These are phyloP conservation scores for Neuroterus valhalla DNA, from an alignment of 1,140 invertebrate species.

Conservation along the genomic window DNA sequence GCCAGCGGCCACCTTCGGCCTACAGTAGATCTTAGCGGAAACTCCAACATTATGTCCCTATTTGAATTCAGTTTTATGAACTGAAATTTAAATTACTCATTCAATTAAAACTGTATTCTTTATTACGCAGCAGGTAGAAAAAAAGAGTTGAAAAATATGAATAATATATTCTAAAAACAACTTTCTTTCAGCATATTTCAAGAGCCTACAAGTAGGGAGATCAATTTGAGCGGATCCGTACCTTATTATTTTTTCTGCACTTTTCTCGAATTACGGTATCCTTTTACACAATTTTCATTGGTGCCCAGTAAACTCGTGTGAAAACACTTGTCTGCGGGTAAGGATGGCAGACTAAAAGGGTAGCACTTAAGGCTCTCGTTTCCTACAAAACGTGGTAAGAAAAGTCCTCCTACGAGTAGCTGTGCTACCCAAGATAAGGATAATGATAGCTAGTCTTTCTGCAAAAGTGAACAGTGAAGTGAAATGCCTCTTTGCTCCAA, in stretches of 20 bases:
- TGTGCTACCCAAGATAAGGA: neutral
- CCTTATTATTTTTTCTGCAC: neutral
- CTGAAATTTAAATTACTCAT: neutral
- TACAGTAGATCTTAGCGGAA: neutral
- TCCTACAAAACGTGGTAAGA: neutral
- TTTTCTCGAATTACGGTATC: conserved; percentile 5
- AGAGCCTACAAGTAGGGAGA: no score
- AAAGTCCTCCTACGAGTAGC: neutral
- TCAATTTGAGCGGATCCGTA: neutral
- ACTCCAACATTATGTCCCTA: conserved; percentile 5
- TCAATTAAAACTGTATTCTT: neutral
- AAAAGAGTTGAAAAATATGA: no score
- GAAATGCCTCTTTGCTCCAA: neutral
- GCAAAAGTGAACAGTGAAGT: neutral
- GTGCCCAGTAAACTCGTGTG: conserved; percentile 2
- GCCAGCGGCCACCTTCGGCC: neutral
- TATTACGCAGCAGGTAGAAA: no score
- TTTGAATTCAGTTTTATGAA: conserved; percentile 22
- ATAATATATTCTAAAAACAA: no score
- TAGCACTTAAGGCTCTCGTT: conserved; percentile 8
- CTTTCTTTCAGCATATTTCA: no score
- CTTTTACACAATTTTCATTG: conserved; percentile 12
- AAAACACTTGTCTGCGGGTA: conserved; percentile 4
- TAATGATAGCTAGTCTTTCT: neutral
- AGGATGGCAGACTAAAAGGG: conserved; percentile 8